Evolutionary conservation across 1,140 invertebrate genomes (phyloP).

Genomic region (Macrosteles quadrilineatus): DNA sequence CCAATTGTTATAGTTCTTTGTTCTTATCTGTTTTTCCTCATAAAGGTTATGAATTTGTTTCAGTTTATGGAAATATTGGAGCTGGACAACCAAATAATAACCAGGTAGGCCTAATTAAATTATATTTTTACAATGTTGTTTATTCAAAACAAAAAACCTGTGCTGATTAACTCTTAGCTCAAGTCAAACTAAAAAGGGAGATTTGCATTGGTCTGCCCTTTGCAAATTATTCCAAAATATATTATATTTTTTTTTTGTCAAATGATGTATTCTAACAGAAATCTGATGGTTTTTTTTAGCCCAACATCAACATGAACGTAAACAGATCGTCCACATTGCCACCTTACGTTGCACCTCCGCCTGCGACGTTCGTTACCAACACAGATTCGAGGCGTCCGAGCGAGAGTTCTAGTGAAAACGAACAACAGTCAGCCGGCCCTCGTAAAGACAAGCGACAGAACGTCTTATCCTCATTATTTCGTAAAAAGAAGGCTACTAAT

Average conservation of each 20-base stretch:
- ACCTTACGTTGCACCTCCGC: slow-evolving; percentile 35
- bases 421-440: slow-evolving; percentile 38
- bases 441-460: slow-evolving; percentile 43
- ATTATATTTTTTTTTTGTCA: no score
- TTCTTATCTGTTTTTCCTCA: no score
- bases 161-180: no score
- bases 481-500: slow-evolving; percentile 44
- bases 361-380: slow-evolving; percentile 3
- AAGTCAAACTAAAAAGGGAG: no score
- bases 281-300: neutral
- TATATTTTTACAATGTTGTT: no score
- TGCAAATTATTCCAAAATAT: no score
- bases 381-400: slow-evolving; percentile 38
- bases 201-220: no score
- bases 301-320: neutral
- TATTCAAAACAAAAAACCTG: no score
- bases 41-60: slow-evolving; percentile 25
- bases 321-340: slow-evolving; percentile 39
- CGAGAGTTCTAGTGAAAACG: slow-evolving; percentile 46
- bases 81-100: slow-evolving; percentile 24
- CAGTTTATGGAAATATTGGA: slow-evolving; percentile 40
- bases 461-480: slow-evolving; percentile 42
- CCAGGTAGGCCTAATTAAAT: neutral
- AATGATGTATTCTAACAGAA: no score
- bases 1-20: no score